phyloP scores from a whole-genome alignment of 53 echinoderm and acorn worm genomes.

The Crossaster papposus region DNA sequence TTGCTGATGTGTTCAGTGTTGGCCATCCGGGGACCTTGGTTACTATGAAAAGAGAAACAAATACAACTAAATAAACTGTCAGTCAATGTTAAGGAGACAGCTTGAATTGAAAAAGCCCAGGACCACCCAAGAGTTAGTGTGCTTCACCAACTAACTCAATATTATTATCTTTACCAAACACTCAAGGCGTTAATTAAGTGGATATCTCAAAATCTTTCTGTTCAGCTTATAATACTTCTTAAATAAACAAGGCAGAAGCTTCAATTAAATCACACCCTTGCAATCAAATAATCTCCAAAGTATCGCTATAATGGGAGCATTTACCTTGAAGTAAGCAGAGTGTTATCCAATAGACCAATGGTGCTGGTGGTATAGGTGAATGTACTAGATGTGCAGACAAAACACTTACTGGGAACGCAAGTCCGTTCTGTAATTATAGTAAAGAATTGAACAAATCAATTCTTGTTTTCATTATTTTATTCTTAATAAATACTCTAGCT shows the following conservation, averaged over 20 bases:
- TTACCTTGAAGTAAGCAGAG: conserved; percentile 82
- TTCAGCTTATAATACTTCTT: too few relatives aligned
- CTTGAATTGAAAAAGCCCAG: not conserved
- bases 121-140: too few relatives aligned
- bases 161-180: too few relatives aligned
- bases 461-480: too few relatives aligned
- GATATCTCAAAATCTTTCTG: too few relatives aligned
- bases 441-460: too few relatives aligned
- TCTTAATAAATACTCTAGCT: too few relatives aligned
- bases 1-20: conserved; percentile 47
- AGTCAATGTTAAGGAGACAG: not conserved
- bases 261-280: too few relatives aligned
- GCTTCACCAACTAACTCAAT: too few relatives aligned
- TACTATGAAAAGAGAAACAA: conserved; percentile 26
- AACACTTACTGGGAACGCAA: conserved; percentile 90
- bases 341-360: conserved; percentile 80
- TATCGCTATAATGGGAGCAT: not conserved
- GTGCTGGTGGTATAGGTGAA: conserved; percentile 97
- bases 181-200: too few relatives aligned
- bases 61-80: not conserved
- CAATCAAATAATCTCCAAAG: too few relatives aligned
- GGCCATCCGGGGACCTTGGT: conserved; percentile 62
- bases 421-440: conserved; percentile 37
- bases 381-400: conserved; percentile 78
- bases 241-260: too few relatives aligned